Percentiles rank a stretch among this genome's conserved stretches.
Evolutionary conservation across 2,888 invertebrate genomes (phyloP).

Genomic region (Cacoxenus indagator): DNA sequence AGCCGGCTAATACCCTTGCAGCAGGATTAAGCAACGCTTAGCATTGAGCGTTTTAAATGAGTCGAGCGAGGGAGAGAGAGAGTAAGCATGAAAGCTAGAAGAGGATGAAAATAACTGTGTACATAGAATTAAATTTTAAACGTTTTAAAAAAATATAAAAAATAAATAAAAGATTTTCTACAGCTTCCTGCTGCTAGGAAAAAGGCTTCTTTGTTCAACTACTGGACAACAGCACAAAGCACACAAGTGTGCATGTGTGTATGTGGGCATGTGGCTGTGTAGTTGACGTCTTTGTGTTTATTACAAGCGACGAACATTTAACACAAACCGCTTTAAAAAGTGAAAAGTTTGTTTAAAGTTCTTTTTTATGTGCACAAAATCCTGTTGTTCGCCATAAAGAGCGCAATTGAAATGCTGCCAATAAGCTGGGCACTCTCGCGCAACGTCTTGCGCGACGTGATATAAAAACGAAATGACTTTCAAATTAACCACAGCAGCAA

Average conservation of each 20-base stretch:
- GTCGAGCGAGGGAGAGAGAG: conserved; percentile 29
- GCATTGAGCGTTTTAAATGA: conserved; percentile 39
- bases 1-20: conserved; percentile 62
- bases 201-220: conserved; percentile 40
- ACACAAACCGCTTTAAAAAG: conserved; percentile 20
- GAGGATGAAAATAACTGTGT: conserved; percentile 49
- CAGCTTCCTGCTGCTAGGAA: conserved; percentile 50
- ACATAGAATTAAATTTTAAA: conserved; percentile 61
- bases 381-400: conserved; percentile 14
- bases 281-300: conserved; percentile 19
- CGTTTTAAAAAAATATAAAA: conserved; percentile 49
- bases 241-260: conserved; percentile 29
- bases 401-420: conserved; percentile 17
- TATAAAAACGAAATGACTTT: conserved; percentile 13
- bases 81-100: conserved; percentile 19
- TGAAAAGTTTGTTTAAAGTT: conserved; percentile 13
- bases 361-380: not conserved
- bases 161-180: no score
- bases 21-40: conserved; percentile 54
- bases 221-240: conserved; percentile 31
- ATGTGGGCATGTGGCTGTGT: conserved; percentile 25
- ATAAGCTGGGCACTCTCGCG: not conserved
- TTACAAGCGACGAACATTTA: not conserved
- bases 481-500: conserved; percentile 10
- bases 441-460: not conserved